A percentile compares a stretch with the other conserved stretches of the same genome.
phyloP scores from a whole-genome alignment of 2,797 vertebrate species.

The Liasis olivaceus region DNA sequence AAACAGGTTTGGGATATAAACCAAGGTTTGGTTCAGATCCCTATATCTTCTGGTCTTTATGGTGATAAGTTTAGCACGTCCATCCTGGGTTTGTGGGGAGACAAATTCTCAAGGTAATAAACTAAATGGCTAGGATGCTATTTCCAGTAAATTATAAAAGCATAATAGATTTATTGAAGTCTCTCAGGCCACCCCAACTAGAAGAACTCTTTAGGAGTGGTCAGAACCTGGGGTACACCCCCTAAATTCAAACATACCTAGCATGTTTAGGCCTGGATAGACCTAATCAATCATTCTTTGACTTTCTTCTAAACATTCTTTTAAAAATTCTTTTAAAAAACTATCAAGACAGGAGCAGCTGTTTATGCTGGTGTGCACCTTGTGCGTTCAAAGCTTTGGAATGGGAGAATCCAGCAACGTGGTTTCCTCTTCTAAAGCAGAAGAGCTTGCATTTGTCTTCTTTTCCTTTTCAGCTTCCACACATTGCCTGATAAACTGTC shows the following conservation, averaged over 20 bases:
- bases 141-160: neutral
- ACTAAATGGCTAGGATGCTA: no score
- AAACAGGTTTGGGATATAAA: neutral
- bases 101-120: no score
- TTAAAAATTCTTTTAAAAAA: neutral
- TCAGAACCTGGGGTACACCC: neutral
- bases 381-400: neutral
- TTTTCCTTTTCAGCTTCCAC: constrained; percentile 55
- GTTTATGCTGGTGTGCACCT: neutral
- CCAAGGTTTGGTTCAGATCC: neutral
- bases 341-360: neutral
- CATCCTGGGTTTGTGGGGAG: neutral
- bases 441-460: constrained; percentile 21
- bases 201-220: neutral
- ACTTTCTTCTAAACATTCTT: neutral
- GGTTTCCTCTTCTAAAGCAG: neutral
- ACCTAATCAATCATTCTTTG: neutral
- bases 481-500: constrained; percentile 64
- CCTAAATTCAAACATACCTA: neutral
- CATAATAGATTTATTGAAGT: neutral
- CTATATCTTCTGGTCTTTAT: neutral
- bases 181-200: neutral
- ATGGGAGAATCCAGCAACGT: neutral
- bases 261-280: neutral
- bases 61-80: neutral